A percentile compares a stretch with the other conserved stretches of the same genome.
These are phyloP conservation scores for Orthosia cruda DNA, from an alignment of 2,888 invertebrate species.

Conservation along the genomic window DNA sequence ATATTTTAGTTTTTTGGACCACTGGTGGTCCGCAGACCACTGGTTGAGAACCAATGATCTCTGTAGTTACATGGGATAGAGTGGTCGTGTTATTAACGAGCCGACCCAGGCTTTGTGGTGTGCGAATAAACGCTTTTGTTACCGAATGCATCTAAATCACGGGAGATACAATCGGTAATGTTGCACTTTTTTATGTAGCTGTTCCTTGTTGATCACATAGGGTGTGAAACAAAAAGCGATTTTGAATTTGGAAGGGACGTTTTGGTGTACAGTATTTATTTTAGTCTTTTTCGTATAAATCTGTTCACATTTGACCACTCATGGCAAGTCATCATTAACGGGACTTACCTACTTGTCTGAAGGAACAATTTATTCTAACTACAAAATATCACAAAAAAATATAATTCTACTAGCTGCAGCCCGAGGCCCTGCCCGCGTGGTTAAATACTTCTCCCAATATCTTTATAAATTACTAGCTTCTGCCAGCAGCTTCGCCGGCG, in stretches of 20 bases:
- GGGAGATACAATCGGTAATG: constrained; percentile 79
- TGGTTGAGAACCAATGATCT: too few relatives aligned
- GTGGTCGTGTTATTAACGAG: constrained; percentile 79
- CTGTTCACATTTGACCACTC: too few relatives aligned
- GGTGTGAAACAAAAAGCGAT: constrained; percentile 28
- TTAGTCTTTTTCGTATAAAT: too few relatives aligned
- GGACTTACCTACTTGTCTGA: not conserved
- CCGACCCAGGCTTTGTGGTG: constrained; percentile 76
- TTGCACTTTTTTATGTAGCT: constrained; percentile 70
- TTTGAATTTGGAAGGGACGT: not conserved
- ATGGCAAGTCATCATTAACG: too few relatives aligned
- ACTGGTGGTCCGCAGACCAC: too few relatives aligned
- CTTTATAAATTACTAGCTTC: too few relatives aligned
- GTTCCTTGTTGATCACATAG: constrained; percentile 35
- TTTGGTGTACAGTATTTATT: not conserved
- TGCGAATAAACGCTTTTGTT: constrained; percentile 80
- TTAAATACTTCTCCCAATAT: too few relatives aligned
- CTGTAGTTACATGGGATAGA: constrained; percentile 62
- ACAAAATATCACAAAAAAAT: not conserved
- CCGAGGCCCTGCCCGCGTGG: too few relatives aligned
- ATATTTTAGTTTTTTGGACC: too few relatives aligned
- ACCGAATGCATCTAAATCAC: constrained; percentile 83
- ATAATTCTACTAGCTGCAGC: not conserved
- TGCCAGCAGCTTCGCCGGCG: too few relatives aligned
- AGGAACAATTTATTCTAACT: not conserved